Conservation (phyloP, 1,140 invertebrate genomes). For the Drosophila takahashii region DNA sequence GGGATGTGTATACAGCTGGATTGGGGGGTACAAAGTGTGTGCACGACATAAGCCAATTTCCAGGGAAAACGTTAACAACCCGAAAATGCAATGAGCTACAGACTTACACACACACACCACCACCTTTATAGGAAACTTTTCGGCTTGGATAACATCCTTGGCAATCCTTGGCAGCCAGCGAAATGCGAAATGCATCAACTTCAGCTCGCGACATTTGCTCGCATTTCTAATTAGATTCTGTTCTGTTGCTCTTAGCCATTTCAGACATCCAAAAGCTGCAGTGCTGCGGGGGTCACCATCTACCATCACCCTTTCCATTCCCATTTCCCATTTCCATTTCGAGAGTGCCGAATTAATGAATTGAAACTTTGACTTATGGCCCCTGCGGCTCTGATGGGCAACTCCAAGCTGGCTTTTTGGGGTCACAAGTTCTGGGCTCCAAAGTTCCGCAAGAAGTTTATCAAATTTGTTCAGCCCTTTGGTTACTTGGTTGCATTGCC, state of each 20-base stretch:
- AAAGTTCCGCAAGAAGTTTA: not conserved
- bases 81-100: conserved; percentile 44
- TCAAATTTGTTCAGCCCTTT: not conserved
- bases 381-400: not conserved
- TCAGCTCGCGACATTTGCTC: conserved; percentile 46
- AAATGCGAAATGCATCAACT: conserved; percentile 48
- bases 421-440: not conserved
- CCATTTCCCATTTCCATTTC: conserved; percentile 7
- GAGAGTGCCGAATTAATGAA: conserved; percentile 31
- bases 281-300: conserved; percentile 8
- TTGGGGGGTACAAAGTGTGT: conserved; percentile 23
- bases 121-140: conserved; percentile 40
- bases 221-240: conserved; percentile 56
- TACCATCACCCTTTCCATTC: conserved; percentile 11
- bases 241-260: not conserved
- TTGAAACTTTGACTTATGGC: conserved; percentile 16
- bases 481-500: not conserved
- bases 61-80: conserved; percentile 47
- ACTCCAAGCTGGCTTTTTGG: not conserved
- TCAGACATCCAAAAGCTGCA: not conserved
- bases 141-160: conserved; percentile 26
- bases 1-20: not conserved
- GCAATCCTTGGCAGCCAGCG: conserved; percentile 21
- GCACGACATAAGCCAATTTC: conserved; percentile 57
- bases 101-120: not conserved